Conservation (phyloP, 2,888 invertebrate genomes). For the Ashinkailepas kermadecensis region DNA sequence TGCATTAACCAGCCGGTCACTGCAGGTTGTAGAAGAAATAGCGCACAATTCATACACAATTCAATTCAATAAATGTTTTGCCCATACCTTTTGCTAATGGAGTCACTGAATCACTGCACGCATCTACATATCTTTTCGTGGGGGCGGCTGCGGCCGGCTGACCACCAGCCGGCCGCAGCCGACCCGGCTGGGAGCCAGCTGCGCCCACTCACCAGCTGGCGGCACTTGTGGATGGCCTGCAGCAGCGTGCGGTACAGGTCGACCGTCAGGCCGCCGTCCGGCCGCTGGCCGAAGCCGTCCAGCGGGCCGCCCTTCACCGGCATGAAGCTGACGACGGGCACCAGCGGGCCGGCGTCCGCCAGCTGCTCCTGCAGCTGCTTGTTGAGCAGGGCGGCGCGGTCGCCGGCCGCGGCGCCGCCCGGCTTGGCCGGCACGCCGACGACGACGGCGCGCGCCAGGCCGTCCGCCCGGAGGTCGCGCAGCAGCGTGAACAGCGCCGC, state of each 20-base stretch:
- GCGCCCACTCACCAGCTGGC: not conserved
- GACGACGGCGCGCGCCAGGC: not conserved
- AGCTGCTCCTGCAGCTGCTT: not conserved
- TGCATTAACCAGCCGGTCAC: no score
- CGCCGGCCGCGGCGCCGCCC: not conserved
- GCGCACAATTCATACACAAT: no score
- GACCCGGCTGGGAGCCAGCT: no score
- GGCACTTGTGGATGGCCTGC: not conserved
- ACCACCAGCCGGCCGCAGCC: no score
- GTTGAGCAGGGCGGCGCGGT: not conserved
- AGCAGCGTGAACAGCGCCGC: not conserved
- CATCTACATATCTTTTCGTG: no score
- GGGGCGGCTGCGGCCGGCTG: no score
- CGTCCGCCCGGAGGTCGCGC: conserved; percentile 4
- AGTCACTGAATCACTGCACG: no score
- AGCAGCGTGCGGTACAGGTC: conserved; percentile 8
- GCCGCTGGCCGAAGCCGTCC: not conserved
- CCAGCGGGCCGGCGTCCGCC: not conserved
- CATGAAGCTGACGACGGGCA: not conserved
- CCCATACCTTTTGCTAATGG: no score
- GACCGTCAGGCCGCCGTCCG: not conserved
- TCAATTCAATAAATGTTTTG: no score
- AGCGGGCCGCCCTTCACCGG: not conserved
- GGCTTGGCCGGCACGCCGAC: not conserved
- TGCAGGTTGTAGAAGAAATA: no score